phyloP scores from a whole-genome alignment of 2,113 vertebrate genomes.

The Notarius quadriscutis region DNA sequence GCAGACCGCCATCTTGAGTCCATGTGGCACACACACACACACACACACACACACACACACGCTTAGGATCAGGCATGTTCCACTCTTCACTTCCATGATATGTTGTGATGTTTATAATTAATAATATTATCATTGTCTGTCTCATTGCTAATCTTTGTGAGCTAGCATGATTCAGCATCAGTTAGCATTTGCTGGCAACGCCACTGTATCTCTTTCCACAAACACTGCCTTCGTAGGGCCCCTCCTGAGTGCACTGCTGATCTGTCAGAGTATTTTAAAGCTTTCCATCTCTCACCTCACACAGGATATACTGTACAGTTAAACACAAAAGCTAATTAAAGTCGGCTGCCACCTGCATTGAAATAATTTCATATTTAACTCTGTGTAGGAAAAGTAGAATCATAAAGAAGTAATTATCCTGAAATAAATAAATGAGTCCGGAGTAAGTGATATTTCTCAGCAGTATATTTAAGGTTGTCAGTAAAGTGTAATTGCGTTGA shows the following conservation, averaged over 20 bases:
- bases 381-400: neutral
- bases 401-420: conserved; percentile 36
- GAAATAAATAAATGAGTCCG: conserved; percentile 30
- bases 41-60: neutral
- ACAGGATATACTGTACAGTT: neutral
- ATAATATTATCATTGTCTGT: neutral
- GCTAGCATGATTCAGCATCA: neutral
- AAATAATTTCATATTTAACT: neutral
- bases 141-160: neutral
- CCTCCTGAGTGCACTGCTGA: neutral
- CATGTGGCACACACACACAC: conserved; percentile 54
- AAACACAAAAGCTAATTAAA: neutral
- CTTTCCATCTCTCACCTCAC: neutral
- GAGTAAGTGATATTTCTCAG: conserved; percentile 5
- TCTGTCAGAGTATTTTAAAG: neutral
- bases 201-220: neutral
- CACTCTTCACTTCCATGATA: neutral
- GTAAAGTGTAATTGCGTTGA: conserved; percentile 15
- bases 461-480: conserved; percentile 10
- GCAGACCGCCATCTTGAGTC: conserved; percentile 57
- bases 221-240: neutral
- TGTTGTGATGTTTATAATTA: neutral
- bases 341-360: neutral
- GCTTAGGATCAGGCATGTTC: neutral
- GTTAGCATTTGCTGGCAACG: neutral